Evolutionary conservation across 2,888 invertebrate species (phyloP).

Genomic region (Drosophila mercatorum): DNA sequence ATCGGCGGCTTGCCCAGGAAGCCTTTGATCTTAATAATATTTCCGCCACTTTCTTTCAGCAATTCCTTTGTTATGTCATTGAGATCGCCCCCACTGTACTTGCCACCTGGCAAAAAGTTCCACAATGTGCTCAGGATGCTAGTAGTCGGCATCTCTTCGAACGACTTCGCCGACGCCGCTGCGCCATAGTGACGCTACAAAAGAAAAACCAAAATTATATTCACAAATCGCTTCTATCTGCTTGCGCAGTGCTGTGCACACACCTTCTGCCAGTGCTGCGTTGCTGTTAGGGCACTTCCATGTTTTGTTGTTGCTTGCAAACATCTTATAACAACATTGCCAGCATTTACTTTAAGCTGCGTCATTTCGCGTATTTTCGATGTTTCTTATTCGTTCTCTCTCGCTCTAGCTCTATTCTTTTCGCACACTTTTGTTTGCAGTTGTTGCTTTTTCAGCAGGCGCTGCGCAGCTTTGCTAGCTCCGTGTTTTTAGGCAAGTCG

Average conservation of each 20-base stretch:
- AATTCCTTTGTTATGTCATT: slow-evolving; percentile 22
- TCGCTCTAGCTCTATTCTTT: neutral
- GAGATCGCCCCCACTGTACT: slow-evolving; percentile 32
- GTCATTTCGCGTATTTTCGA: slow-evolving; percentile 27
- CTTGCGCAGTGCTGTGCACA: slow-evolving; percentile 1
- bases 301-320: slow-evolving; percentile 27
- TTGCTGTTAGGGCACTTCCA: slow-evolving; percentile 12
- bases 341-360: slow-evolving; percentile 31
- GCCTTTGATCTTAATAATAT: slow-evolving; percentile 82
- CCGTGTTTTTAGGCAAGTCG: slow-evolving; percentile 9
- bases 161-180: slow-evolving; percentile 26
- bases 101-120: slow-evolving; percentile 61
- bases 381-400: slow-evolving; percentile 7
- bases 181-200: slow-evolving; percentile 20
- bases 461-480: neutral
- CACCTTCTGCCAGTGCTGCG: slow-evolving; percentile 37
- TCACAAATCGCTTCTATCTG: slow-evolving; percentile 3
- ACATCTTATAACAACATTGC: slow-evolving; percentile 16
- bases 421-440: neutral
- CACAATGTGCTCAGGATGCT: slow-evolving; percentile 1
- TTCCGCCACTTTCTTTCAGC: slow-evolving; percentile 68
- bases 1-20: slow-evolving; percentile 75
- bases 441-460: neutral
- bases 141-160: slow-evolving; percentile 28
- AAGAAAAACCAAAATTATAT: neutral